These are phyloP conservation scores for Drosophila elegans DNA, from an alignment of 1,140 invertebrate species.

Conservation along the genomic window DNA sequence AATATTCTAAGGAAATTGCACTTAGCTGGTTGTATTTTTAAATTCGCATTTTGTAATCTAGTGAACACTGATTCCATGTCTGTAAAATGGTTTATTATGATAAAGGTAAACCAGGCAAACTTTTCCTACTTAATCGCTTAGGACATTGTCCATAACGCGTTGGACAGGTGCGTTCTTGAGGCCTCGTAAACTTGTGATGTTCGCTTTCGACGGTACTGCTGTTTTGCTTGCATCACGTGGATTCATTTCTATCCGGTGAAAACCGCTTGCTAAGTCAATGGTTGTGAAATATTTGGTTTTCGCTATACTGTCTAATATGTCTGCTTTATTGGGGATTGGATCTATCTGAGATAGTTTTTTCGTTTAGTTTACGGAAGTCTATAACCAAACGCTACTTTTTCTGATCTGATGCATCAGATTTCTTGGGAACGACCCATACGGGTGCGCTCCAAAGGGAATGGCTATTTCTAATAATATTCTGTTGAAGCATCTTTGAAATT, in stretches of 20 bases:
- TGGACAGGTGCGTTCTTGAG: too few relatives aligned
- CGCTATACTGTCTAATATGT: neutral
- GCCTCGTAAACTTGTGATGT: constrained; percentile 15
- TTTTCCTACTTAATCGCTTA: constrained; percentile 1
- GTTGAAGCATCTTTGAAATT: too few relatives aligned
- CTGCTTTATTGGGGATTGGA: too few relatives aligned
- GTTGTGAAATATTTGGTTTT: constrained; percentile 1
- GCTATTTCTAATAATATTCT: too few relatives aligned
- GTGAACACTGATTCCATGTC: constrained; percentile 17
- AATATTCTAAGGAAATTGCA: constrained; percentile 1
- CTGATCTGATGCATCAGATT: too few relatives aligned
- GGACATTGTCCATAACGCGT: constrained; percentile 15
- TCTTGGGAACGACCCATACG: too few relatives aligned
- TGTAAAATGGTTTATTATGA: constrained; percentile 10
- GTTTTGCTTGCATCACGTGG: constrained; percentile 3
- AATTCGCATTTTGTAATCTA: constrained; percentile 15
- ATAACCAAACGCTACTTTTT: too few relatives aligned
- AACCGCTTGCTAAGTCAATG: constrained; percentile 3
- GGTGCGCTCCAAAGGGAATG: too few relatives aligned
- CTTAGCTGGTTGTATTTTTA: constrained; percentile 24
- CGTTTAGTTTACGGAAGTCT: too few relatives aligned
- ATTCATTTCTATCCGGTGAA: constrained; percentile 4
- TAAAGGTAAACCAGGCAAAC: constrained; percentile 1
- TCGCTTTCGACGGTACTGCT: constrained; percentile 4
- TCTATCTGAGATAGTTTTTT: too few relatives aligned